Conservation (phyloP, 2,113 vertebrate genomes). For the Oxyruncus cristatus region DNA sequence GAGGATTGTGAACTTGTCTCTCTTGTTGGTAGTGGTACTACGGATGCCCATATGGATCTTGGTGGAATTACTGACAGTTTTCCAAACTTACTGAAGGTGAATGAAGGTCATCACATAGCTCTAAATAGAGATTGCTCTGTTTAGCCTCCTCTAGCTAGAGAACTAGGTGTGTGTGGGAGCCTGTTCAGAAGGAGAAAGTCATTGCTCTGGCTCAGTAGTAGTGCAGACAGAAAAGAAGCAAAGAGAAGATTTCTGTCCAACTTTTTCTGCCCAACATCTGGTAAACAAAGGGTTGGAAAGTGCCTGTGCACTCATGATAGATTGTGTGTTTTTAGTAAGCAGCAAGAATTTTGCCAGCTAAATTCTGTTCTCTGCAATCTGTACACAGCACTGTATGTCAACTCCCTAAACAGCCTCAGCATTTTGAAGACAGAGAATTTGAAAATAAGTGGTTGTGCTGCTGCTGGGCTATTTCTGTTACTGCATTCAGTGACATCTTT, state of each 20-base stretch:
- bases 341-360: background rate
- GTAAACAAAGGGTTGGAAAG: background rate
- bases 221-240: background rate
- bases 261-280: constrained; percentile 14
- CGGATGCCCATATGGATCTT: background rate
- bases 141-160: background rate
- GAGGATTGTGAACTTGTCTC: background rate
- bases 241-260: background rate
- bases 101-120: background rate
- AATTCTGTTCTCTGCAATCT: background rate
- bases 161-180: background rate
- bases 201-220: background rate
- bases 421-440: background rate
- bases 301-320: background rate
- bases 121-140: background rate
- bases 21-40: background rate
- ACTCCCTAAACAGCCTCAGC: background rate
- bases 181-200: background rate
- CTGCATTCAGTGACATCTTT: background rate
- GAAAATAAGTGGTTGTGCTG: background rate
- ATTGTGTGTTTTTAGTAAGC: constrained; percentile 28
- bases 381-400: background rate
- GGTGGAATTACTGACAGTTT: background rate
- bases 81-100: background rate
- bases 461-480: background rate